phyloP scores from a whole-genome alignment of 2,113 vertebrate genomes.

The Gulo gulo region DNA sequence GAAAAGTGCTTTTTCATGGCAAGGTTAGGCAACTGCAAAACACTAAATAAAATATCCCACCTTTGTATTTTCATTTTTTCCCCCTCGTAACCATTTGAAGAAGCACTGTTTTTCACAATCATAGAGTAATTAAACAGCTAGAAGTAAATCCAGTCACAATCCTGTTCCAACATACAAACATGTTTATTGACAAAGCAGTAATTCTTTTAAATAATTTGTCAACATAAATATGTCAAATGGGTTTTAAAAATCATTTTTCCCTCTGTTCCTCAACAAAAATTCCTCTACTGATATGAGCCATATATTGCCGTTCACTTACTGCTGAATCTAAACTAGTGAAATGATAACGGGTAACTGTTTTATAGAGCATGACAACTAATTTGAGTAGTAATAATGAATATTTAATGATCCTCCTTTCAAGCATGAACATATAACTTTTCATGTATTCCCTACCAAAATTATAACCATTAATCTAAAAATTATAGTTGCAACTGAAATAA shows the following conservation, averaged over 20 bases:
- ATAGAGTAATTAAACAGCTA: conserved; percentile 63
- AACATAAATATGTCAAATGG: conserved; percentile 67
- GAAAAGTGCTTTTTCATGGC: conserved; percentile 57
- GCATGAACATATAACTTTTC: conserved; percentile 67
- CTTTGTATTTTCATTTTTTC: conserved; percentile 53
- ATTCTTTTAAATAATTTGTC: conserved; percentile 67
- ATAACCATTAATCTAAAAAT: conserved; percentile 75
- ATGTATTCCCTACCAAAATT: conserved; percentile 69
- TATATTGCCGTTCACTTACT: conserved; percentile 49
- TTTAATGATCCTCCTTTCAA: conserved; percentile 75
- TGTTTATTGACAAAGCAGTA: conserved; percentile 67
- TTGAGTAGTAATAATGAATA: conserved; percentile 74
- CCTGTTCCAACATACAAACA: conserved; percentile 32
- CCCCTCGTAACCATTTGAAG: conserved; percentile 32
- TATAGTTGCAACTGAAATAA: conserved; percentile 57
- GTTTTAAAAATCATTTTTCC: conserved; percentile 65
- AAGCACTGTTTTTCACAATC: conserved; percentile 50
- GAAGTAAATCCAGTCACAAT: conserved; percentile 53
- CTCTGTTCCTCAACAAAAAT: conserved; percentile 22
- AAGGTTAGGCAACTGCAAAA: conserved; percentile 53
- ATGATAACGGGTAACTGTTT: conserved; percentile 56
- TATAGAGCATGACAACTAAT: conserved; percentile 65
- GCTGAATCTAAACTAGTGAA: conserved; percentile 54
- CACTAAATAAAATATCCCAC: conserved; percentile 58
- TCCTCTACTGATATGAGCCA: conserved; percentile 32